Percentiles rank a stretch among this genome's conserved stretches.
Conservation (phyloP, 2,113 vertebrate genomes). For the Rana temporaria region DNA sequence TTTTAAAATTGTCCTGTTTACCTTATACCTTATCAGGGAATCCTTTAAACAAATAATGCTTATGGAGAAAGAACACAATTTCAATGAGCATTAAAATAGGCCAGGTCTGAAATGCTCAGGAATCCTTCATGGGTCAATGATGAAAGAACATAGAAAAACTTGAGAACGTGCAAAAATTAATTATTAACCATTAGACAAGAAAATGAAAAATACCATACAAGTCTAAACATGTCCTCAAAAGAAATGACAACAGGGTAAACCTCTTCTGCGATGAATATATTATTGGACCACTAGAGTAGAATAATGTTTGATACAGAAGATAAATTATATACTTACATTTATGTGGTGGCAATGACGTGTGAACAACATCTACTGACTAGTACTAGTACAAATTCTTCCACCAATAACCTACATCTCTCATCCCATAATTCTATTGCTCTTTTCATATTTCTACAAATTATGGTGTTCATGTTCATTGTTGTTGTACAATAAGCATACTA, state of each 20-base stretch:
- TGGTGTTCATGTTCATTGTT: too few species aligned
- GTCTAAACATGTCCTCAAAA: slow-evolving; percentile 59
- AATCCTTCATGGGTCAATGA: background rate
- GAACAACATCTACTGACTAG: background rate
- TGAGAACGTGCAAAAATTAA: background rate
- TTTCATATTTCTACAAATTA: too few species aligned
- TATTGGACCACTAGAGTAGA: background rate
- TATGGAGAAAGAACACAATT: background rate
- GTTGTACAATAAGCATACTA: too few species aligned
- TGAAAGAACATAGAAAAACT: background rate
- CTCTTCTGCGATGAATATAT: slow-evolving; percentile 14
- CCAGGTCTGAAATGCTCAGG: background rate
- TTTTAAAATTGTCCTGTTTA: too few species aligned
- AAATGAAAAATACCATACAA: slow-evolving; percentile 54
- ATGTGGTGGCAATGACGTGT: background rate
- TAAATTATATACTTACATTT: slow-evolving; percentile 16
- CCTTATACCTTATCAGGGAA: too few species aligned
- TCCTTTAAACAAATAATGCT: too few species aligned
- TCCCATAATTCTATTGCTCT: too few species aligned
- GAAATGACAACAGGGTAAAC: slow-evolving; percentile 5
- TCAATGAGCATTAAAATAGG: background rate
- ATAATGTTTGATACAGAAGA: background rate
- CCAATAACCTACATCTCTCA: background rate
- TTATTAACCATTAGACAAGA: background rate
- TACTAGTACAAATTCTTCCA: background rate